Percentiles rank a stretch among this genome's conserved stretches.
Conservation (phyloP, 2,113 vertebrate species). For the Ariopsis seemanni region DNA sequence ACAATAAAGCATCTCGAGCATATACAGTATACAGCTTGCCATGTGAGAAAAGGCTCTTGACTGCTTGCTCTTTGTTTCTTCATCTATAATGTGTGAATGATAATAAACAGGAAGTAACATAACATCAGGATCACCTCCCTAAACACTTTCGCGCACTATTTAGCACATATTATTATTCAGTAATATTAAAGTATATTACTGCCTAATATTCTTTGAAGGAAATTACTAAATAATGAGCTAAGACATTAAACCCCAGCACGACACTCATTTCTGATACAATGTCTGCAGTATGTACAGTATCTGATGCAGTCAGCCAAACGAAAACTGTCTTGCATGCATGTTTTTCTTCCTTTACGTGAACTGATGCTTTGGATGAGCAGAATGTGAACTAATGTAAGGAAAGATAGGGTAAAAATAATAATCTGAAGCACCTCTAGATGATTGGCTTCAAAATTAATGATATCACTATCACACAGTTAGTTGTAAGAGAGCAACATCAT, state of each 20-base stretch:
- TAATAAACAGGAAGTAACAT: not conserved
- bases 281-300: not conserved
- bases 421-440: slow-evolving; percentile 30
- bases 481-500: not conserved
- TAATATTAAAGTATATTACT: not conserved
- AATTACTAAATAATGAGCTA: not conserved
- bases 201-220: not conserved
- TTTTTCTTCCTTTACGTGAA: slow-evolving; percentile 45
- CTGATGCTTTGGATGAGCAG: slow-evolving; percentile 28
- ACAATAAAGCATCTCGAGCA: not conserved
- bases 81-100: not conserved
- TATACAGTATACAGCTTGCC: not conserved
- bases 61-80: not conserved
- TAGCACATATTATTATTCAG: not conserved
- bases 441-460: no score
- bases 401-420: slow-evolving; percentile 1
- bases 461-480: not conserved
- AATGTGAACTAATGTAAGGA: not conserved
- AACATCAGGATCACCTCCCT: not conserved
- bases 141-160: not conserved
- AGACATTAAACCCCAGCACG: not conserved
- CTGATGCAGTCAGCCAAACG: not conserved
- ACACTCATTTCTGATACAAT: not conserved
- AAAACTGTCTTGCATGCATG: not conserved
- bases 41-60: not conserved